A percentile compares a stretch with the other conserved stretches of the same genome.
phyloP scores from a whole-genome alignment of 2,888 invertebrate genomes.

The Spisula solida region DNA sequence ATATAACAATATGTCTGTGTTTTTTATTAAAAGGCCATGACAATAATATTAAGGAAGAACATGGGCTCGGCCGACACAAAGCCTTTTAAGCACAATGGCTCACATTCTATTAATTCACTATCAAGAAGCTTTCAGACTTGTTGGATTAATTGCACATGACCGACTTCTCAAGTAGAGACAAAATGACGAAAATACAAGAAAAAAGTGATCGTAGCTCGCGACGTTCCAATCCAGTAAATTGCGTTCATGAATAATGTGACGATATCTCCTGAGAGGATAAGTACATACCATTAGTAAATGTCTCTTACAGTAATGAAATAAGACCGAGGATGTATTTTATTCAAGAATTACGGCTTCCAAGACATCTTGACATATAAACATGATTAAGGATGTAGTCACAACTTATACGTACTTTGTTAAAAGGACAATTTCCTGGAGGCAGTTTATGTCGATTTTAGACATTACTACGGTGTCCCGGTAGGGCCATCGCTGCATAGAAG shows the following conservation, averaged over 20 bases:
- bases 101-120: background rate
- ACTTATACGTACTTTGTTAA: background rate
- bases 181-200: background rate
- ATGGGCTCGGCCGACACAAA: background rate
- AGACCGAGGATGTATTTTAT: background rate
- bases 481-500: no score
- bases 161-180: background rate
- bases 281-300: background rate
- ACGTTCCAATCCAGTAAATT: background rate
- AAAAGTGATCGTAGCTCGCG: background rate
- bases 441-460: background rate
- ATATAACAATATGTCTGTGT: no score
- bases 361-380: background rate
- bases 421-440: background rate
- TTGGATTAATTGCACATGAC: background rate
- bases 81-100: background rate
- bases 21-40: no score
- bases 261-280: background rate
- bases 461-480: no score
- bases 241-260: background rate
- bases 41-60: no score
- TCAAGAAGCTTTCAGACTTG: background rate
- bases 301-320: background rate
- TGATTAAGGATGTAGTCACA: background rate
- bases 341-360: background rate